Percentiles rank a stretch among this genome's conserved stretches.
These are phyloP conservation scores for Oncorhynchus clarkii DNA, from an alignment of 2,113 vertebrate genomes.

Conservation along the genomic window DNA sequence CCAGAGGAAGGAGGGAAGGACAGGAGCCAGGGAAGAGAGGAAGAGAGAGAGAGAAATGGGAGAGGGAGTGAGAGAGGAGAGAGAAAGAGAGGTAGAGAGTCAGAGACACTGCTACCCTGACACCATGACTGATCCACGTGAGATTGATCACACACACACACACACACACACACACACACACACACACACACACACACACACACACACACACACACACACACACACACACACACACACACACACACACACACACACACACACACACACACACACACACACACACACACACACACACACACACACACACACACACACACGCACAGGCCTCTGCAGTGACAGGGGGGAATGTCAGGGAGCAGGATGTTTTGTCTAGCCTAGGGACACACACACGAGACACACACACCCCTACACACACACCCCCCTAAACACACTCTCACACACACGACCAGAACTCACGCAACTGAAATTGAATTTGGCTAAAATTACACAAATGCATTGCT, in stretches of 20 bases:
- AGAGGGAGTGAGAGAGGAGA: constrained; percentile 49
- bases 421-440: constrained; percentile 2
- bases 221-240: constrained; percentile 35
- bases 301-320: constrained; percentile 32
- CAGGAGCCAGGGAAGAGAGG: constrained; percentile 30
- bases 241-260: constrained; percentile 31
- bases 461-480: constrained; percentile 21
- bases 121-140: constrained; percentile 76
- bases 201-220: constrained; percentile 53
- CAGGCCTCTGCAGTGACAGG: constrained; percentile 68
- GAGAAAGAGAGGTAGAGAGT: constrained; percentile 55
- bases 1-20: constrained; percentile 59
- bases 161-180: constrained; percentile 7
- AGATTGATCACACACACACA: constrained; percentile 75
- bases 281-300: constrained; percentile 36
- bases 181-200: constrained; percentile 30
- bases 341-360: constrained; percentile 57
- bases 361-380: constrained; percentile 63
- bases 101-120: constrained; percentile 68
- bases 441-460: constrained; percentile 27
- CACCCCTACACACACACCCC: constrained; percentile 18
- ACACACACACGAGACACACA: constrained; percentile 36
- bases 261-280: constrained; percentile 49
- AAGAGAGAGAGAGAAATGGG: constrained; percentile 36
- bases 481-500: constrained; percentile 19